Conservation (phyloP, 1,140 invertebrate species). For the Bursaphelenchus mucronatus region DNA sequence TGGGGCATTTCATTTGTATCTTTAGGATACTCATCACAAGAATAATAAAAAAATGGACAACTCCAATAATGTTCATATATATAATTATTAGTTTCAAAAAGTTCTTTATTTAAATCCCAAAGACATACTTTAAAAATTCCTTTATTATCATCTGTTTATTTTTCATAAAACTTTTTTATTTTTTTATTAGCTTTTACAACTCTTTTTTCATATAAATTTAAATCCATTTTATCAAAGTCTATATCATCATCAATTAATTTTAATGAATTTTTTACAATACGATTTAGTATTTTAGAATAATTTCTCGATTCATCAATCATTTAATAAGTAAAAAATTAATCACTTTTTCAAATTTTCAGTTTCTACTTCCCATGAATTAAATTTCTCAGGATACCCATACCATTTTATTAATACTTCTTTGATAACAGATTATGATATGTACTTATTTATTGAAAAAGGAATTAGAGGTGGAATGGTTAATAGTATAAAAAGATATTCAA, state of each 20-base stretch:
- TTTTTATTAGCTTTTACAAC: conserved; percentile 1
- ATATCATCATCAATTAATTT: conserved; percentile 1
- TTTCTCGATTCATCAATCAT: neutral
- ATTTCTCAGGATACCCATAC: no score
- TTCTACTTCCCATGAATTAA: no score
- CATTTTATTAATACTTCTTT: no score
- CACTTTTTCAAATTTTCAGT: no score
- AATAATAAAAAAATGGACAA: conserved; percentile 5
- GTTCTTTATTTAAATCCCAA: neutral
- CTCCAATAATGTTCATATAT: neutral
- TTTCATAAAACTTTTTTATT: conserved; percentile 2
- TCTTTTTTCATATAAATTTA: conserved; percentile 3
- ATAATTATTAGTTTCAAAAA: conserved; percentile 4
- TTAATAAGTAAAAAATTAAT: conserved; percentile 3
- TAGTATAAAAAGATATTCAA: no score
- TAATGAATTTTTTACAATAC: neutral
- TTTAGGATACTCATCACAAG: conserved; percentile 1
- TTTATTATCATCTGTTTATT: neutral
- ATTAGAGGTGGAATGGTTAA: no score
- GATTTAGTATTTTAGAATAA: neutral
- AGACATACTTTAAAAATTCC: no score
- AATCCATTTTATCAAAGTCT: conserved; percentile 2
- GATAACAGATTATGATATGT: no score
- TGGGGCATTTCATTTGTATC: neutral
- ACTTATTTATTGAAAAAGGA: no score